A percentile compares a stretch with the other conserved stretches of the same genome.
Conservation (phyloP, 2,113 vertebrate species). For the Pluvialis apricaria region DNA sequence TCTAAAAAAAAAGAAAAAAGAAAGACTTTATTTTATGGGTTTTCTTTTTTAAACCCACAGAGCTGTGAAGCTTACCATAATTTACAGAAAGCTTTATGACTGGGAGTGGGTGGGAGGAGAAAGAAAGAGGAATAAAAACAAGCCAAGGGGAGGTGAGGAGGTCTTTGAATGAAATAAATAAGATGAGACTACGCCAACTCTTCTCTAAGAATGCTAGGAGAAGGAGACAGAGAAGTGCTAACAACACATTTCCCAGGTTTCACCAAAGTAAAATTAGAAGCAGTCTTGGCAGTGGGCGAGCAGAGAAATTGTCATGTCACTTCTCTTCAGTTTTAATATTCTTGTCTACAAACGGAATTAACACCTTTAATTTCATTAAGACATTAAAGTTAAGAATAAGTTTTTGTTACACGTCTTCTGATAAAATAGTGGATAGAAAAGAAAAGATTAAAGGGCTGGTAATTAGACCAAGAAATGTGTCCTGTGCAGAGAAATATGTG, state of each 20-base stretch:
- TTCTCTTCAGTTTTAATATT: neutral
- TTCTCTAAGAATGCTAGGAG: neutral
- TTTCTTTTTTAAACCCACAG: neutral
- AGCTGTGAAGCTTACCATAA: constrained; percentile 46
- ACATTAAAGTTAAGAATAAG: neutral
- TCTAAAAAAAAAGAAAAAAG: neutral
- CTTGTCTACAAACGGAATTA: neutral
- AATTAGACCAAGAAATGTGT: neutral
- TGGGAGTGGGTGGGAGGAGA: neutral
- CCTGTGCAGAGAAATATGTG: neutral
- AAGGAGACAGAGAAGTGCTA: neutral
- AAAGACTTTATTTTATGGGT: constrained; percentile 26
- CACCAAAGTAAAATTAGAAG: neutral
- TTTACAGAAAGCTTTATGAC: constrained; percentile 39
- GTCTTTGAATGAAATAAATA: neutral
- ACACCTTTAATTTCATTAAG: neutral
- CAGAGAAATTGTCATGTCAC: neutral
- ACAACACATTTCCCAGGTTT: neutral
- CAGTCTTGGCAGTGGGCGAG: neutral
- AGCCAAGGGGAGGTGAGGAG: neutral
- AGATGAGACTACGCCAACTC: neutral
- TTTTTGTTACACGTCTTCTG: neutral
- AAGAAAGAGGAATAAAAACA: neutral
- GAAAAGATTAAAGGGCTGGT: neutral
- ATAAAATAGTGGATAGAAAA: neutral